Base-by-base conservation (phyloP, 2,797 vertebrate species). In the Limosa lapponica region DNA sequence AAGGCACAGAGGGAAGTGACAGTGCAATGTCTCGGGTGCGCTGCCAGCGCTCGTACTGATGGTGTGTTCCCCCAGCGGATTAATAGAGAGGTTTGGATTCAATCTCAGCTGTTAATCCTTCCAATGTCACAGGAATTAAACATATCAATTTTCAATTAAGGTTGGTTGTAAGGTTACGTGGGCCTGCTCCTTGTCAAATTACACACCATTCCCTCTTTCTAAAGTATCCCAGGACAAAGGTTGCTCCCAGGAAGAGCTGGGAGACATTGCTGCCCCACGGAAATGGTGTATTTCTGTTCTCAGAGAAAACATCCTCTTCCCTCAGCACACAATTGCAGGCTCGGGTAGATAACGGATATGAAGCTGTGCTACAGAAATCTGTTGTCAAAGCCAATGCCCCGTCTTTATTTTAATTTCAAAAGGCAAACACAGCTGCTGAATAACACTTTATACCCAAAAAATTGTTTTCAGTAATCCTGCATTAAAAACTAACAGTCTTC, bases 21-120 rank as follows among this genome's bases (percentile, higher is more conserved):
- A 66, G 52, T 75, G 8, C 37, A 37, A 78, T 28, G 77, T 49
- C 28, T 59, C 2, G 3, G 52, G 44, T 25, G 48, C 27, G 7
- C 81, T 89, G 28, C 28, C 78, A 20, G 41, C 27, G 49, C 39
- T 69, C 34, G 16, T 39, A 32, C 0, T 13, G 43, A 54, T 30
- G n/a, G 46, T 82, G 36, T 17, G 23, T 24, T 82, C 7, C 1
- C 52, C n/a, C 48, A 36, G 62, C 36, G 82, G 82, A 93, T 93
- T 82, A 93, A 85, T 34, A 62, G 39, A 82, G 51, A 16, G 58
- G 22, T 36, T 74, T 91, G 78, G n/a, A 49, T 86, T 90, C 84
- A 73, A 30, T 74, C 69, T 84, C 48, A 32, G 78, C 30, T 37
- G 37, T 72, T 92, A 93, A 96, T 89, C 74, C 90, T 89, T 93